Evolutionary conservation across 2,113 vertebrate genomes (phyloP), one percentile per base, ranked within the genome.

Genomic region (Chionodraco myersi): DNA sequence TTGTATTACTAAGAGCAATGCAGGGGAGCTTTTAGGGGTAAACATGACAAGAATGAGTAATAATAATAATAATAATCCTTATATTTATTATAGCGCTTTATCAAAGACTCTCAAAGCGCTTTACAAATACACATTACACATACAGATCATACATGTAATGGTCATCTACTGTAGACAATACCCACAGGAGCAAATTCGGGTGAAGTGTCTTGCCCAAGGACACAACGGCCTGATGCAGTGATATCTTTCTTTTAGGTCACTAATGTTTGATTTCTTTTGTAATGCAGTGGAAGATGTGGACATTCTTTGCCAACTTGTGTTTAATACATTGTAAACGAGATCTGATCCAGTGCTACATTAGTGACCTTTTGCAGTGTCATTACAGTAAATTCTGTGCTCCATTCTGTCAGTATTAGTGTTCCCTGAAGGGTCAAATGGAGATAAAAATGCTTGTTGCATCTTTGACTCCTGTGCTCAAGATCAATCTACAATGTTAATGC

Each of bases 401-500:
- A 18, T 51, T 18, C 36, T 26, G 26, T 58, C 44, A 51, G 9
- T 8, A 21, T 54, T 3, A 13, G 21, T 26, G 30, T 54, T 30
- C 45, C 57, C 52, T 72, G 54, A 61, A 69, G 75, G 64, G 44
- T 65, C 78, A 59, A 52, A 67, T 41, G 51, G 45, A 34, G 16
- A 48, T 51, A 34, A 56, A 34, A 53, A 75, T n/a, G 6, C 15
- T 44, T 23, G 8, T 26, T 12, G 23, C 21, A 12, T 76, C 51
- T 69, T 80, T 21, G 52, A 30, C 61, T 83, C n/a, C 53, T 61
- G 53, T 36, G 23, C 49, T 71, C 52, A 6, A 57, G 77, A 80
- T 88, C 58, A 77, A 75, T 70, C 5, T 36, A 48, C 34, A 51
- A 60, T 30, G 15, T 41, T 66, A 75, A 77, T 70, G 23, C 59